These are phyloP conservation scores for Hydrozoanthus tunicans DNA, from an alignment of 64 coral and sea anemone genomes.

Conservation along the genomic window DNA sequence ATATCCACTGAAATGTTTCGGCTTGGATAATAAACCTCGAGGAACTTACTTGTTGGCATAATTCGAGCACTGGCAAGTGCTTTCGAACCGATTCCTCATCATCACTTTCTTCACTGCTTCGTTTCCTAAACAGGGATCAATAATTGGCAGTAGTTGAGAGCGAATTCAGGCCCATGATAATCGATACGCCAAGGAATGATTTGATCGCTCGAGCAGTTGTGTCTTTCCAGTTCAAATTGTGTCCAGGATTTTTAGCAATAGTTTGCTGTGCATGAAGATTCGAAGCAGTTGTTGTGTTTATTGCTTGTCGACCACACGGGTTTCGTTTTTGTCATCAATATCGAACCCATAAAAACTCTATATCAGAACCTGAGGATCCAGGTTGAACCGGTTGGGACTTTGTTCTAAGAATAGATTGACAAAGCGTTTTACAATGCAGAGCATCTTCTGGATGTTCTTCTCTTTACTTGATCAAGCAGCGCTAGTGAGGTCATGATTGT, in stretches of 20 bases:
- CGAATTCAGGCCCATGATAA: conserved; percentile 1
- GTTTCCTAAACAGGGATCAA: conserved; percentile 5
- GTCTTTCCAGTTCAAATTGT: not conserved
- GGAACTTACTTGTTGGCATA: too few relatives aligned
- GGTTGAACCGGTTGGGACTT: not conserved
- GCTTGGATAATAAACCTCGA: too few relatives aligned
- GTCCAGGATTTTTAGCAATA: not conserved
- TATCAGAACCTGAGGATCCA: not conserved
- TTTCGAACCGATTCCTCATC: not conserved
- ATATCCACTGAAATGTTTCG: too few relatives aligned
- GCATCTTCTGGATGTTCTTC: not conserved
- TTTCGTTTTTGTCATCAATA: not conserved
- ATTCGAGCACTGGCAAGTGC: not conserved
- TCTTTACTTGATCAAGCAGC: not conserved
- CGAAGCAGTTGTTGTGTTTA: not conserved
- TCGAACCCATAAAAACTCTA: conserved; percentile 10
- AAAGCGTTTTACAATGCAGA: not conserved
- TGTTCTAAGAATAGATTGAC: not conserved
- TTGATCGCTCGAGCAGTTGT: not conserved
- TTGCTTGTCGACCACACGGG: not conserved
- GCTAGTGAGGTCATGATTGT: not conserved
- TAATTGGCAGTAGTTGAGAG: not conserved
- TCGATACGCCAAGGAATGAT: not conserved
- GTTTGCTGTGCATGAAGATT: conserved; percentile 2
- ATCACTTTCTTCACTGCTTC: conserved; percentile 7